Percentiles rank a stretch among this genome's conserved stretches.
Evolutionary conservation across 2,113 vertebrate species (phyloP).

Genomic region (Nyctereutes procyonoides): DNA sequence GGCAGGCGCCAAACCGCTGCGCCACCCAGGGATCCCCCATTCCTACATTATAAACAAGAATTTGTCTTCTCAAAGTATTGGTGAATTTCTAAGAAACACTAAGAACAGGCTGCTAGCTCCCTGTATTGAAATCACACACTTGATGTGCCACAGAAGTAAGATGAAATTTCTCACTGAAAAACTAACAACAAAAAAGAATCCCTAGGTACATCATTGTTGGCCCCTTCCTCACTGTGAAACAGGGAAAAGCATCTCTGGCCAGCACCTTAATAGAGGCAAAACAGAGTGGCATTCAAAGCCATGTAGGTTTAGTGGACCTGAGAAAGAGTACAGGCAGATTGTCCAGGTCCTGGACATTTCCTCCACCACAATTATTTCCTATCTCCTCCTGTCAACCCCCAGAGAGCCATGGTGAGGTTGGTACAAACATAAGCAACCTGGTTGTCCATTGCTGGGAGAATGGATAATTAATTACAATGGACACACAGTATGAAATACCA

Average conservation of each 20-base stretch:
- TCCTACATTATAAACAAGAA: background rate
- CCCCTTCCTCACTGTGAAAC: background rate
- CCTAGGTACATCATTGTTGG: background rate
- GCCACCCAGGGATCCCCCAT: no score
- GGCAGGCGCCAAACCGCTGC: no score
- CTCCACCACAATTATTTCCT: background rate
- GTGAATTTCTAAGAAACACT: background rate
- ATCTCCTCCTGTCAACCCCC: fast-evolving
- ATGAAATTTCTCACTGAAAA: slow-evolving; percentile 51
- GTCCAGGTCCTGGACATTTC: background rate
- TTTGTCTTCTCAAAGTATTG: slow-evolving; percentile 54
- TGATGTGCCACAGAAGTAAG: background rate
- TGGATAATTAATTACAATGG: background rate
- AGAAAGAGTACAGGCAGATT: no score
- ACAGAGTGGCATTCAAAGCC: background rate
- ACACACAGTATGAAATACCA: background rate
- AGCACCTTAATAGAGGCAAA: background rate
- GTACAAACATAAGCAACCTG: background rate
- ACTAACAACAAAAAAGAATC: background rate
- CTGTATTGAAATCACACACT: background rate
- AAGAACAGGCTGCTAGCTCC: background rate
- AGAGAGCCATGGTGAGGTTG: fast-evolving
- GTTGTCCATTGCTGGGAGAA: background rate
- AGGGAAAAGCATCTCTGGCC: background rate
- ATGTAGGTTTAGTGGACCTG: fast-evolving